Evolutionary conservation across 2,113 vertebrate species (phyloP), one percentile per base, ranked within the genome.

Genomic region (Nyctereutes procyonoides): DNA sequence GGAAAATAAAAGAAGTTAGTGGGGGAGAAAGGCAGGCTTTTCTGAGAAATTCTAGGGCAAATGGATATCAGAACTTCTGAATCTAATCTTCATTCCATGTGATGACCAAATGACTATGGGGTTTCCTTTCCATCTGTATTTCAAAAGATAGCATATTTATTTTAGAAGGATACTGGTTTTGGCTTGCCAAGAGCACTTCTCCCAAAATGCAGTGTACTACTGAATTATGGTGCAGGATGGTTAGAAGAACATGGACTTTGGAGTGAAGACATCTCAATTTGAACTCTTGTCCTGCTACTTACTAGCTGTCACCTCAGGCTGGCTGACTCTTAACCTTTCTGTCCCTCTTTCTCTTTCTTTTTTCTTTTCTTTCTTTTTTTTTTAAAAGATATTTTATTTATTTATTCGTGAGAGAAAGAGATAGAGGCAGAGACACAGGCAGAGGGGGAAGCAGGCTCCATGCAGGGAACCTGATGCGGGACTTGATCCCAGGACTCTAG

Each of bases 41-140:
- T 19, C 32, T 81, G 63, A 93, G 53, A 91, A 92, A 58, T 77
- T 63, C 56, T 92, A 63, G 63, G 48, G 30, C 22, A 96, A 94
- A 51, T 89, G 56, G 48, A 1, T 80, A 67, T 94, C 62, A 73
- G 73, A 63, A 19, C 35, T 92, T 88, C 35, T 58, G 35, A 79
- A 83, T 91, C 90, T 88, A 82, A 88, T 96, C 82, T 93, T 77
- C 8, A 65, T 38, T 32, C 9, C 38, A 9, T 19, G 51, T 69
- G 82, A 86, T 63, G 86, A 69, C 58, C 88, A 80, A 85, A 89
- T 93, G 86, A 95, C 79, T 76, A 84, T 43, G 20, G 55, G 60
- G 28, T 74, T 95, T 88, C 38, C 58, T 60, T 73, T 19, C n/a
- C 4, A 83, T 38, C 22, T 80, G 8, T 28, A 73, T 74, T 69